Evolutionary conservation across 1,140 invertebrate genomes (phyloP).

Genomic region (Cotesia typhae): DNA sequence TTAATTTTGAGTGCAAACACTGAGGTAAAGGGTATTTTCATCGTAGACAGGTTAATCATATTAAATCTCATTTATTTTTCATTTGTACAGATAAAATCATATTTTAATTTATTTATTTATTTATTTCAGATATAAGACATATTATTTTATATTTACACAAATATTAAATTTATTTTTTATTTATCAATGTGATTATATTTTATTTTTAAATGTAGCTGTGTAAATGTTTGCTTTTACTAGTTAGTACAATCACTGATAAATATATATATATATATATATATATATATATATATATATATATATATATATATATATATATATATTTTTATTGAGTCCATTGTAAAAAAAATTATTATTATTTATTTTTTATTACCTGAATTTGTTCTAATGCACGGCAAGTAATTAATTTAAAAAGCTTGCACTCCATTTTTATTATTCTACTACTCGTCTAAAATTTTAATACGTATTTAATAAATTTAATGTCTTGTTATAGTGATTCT

Average conservation of each 20-base stretch:
- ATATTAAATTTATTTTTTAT: constrained; percentile 1
- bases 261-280: too few relatives aligned
- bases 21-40: constrained; percentile 53
- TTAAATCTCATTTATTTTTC: constrained; percentile 7
- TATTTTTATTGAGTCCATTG: too few relatives aligned
- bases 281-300: too few relatives aligned
- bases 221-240: too few relatives aligned
- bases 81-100: constrained; percentile 23
- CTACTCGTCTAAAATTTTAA: constrained; percentile 1
- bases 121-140: too few relatives aligned
- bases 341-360: too few relatives aligned
- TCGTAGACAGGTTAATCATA: constrained; percentile 1
- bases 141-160: too few relatives aligned
- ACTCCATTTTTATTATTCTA: constrained; percentile 20
- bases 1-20: constrained; percentile 54
- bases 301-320: too few relatives aligned
- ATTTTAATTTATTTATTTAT: constrained; percentile 16
- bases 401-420: constrained; percentile 26
- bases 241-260: too few relatives aligned
- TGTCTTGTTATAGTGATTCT: constrained; percentile 26
- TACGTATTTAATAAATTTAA: constrained; percentile 27
- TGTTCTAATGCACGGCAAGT: not conserved
- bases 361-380: too few relatives aligned
- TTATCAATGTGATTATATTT: constrained; percentile 23
- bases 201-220: too few relatives aligned